These are phyloP conservation scores for Drosophila lacicola DNA, from an alignment of 2,888 invertebrate species.

Conservation along the genomic window DNA sequence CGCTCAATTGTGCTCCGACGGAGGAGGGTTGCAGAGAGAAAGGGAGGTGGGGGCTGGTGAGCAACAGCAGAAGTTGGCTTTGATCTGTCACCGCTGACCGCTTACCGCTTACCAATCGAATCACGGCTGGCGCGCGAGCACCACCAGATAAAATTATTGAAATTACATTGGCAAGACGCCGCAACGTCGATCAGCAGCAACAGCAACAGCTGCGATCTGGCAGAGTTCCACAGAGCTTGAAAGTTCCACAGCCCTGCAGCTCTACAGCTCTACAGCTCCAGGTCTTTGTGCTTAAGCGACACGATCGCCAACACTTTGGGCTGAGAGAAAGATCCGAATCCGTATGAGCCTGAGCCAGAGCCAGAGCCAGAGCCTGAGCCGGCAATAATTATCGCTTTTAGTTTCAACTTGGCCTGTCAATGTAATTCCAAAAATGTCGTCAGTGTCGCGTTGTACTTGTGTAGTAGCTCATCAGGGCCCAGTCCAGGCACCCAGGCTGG, in stretches of 20 bases:
- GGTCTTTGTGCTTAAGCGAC: slow-evolving; percentile 58
- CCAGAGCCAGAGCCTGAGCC: slow-evolving; percentile 5
- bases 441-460: slow-evolving; percentile 73
- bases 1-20: slow-evolving; percentile 30
- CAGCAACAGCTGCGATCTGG: slow-evolving; percentile 48
- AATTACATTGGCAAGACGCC: slow-evolving; percentile 80
- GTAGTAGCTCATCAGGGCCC: slow-evolving; percentile 68
- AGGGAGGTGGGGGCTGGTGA: background rate
- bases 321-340: slow-evolving; percentile 40
- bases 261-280: slow-evolving; percentile 2
- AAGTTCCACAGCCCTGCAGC: background rate
- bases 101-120: slow-evolving; percentile 68
- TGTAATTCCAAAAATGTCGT: slow-evolving; percentile 83
- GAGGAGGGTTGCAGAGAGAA: too few species aligned
- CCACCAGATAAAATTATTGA: slow-evolving; percentile 83
- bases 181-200: slow-evolving; percentile 64
- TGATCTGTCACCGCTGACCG: slow-evolving; percentile 69
- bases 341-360: slow-evolving; percentile 21
- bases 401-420: slow-evolving; percentile 79
- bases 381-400: slow-evolving; percentile 82
- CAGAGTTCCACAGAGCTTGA: background rate
- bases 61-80: slow-evolving; percentile 44
- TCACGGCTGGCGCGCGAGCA: slow-evolving; percentile 76
- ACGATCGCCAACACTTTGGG: slow-evolving; percentile 74
- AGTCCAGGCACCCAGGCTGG: slow-evolving; percentile 7